Evolutionary conservation across 2,113 vertebrate genomes (phyloP).

Genomic region (Semicossyphus pulcher): DNA sequence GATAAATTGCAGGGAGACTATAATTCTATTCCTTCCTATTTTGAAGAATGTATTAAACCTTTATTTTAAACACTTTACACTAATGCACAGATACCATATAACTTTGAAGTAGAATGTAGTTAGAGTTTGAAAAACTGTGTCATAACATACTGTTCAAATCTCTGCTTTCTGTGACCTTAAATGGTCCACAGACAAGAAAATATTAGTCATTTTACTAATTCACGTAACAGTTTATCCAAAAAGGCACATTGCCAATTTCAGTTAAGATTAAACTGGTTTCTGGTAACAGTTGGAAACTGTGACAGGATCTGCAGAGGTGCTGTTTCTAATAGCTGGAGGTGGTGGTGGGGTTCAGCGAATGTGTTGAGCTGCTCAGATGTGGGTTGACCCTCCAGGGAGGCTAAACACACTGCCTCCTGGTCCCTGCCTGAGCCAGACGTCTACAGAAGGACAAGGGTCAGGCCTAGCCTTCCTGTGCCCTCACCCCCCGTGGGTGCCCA

Average conservation of each 20-base stretch:
- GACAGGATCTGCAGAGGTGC: conserved; percentile 37
- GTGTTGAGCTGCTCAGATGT: conserved; percentile 45
- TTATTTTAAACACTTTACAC: neutral
- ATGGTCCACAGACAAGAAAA: neutral
- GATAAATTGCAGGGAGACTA: too few species aligned
- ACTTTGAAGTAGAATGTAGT: too few species aligned
- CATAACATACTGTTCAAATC: neutral
- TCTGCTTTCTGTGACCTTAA: neutral
- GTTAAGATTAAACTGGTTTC: conserved; percentile 15
- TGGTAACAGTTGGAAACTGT: conserved; percentile 20
- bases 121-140: neutral
- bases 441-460: conserved; percentile 71
- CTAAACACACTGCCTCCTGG: conserved; percentile 44
- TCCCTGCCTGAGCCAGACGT: conserved; percentile 70
- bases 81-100: neutral
- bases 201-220: neutral
- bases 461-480: conserved; percentile 74
- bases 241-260: neutral
- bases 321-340: conserved; percentile 47
- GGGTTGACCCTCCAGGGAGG: conserved; percentile 63
- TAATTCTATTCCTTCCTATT: too few species aligned
- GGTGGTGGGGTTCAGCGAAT: conserved; percentile 30
- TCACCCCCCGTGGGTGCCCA: conserved; percentile 76
- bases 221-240: conserved; percentile 18
- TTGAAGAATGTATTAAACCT: neutral